Evolutionary conservation across 2,797 vertebrate genomes (phyloP), one percentile per base, ranked within the genome.

Genomic region (Macrochelys suwanniensis): DNA sequence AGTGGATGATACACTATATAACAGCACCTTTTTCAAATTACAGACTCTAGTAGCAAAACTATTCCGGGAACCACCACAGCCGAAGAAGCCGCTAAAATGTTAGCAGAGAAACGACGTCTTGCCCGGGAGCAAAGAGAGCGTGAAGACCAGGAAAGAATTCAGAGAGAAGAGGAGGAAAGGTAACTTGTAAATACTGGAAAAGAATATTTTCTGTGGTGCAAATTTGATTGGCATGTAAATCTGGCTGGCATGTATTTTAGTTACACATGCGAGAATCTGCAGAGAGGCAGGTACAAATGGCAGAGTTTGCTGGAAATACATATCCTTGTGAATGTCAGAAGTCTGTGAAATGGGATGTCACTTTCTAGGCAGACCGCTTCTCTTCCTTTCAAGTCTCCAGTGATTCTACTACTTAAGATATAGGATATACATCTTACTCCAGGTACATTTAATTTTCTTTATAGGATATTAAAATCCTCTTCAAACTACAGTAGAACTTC

Each of bases 41-140:
- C 94, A 98, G 98, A 98, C 68, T 92, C 97, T 95, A 97, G 97
- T 97, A 97, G 98, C 88, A 99, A 99, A 98, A 87, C 90, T 33
- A 51, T 95, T 16, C 92, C 98, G 17, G 99, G 98, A 95, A 99
- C 98, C 88, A 98, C 98, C 94, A 99, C 98, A 0, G 99, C 99
- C 15, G 98, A 99, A 50, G 99, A 99, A 97, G 99, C 99, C 21
- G 98, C 99, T 28, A 99, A 99, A 98, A 99, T 99, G 96, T 98
- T 99, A 96, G 98, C 99, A 2, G 99, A 99, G 97, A 99, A 99
- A 92, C 98, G 98, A 11, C 98, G 99, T 61, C 96, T 99, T 93
- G 99, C 98, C 87, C 98, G 98, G n/a, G 99, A 99, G 95, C 99
- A 99, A 89, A 99, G 98, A 77, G 98, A 99, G 87, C 98, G 97